phyloP scores from a whole-genome alignment of 2,113 vertebrate species.

The Lycaon pictus region DNA sequence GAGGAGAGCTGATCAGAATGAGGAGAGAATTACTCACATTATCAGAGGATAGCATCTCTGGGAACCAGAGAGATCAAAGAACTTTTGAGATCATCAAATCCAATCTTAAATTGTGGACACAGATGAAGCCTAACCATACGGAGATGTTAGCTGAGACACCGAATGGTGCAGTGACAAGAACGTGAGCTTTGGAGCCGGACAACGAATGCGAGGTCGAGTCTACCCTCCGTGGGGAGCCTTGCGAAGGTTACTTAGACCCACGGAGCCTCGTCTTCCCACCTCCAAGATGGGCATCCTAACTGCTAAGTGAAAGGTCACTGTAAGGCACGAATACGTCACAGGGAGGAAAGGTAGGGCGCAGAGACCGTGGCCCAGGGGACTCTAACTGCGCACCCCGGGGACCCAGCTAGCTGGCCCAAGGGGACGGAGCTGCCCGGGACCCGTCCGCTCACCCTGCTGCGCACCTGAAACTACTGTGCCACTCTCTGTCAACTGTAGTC shows the following conservation, averaged over 20 bases:
- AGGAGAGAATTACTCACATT: background rate
- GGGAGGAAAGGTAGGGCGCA: background rate
- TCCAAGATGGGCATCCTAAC: background rate
- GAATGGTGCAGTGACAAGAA: background rate
- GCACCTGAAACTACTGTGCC: background rate
- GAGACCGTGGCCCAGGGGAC: background rate
- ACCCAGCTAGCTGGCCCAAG: too few relatives aligned
- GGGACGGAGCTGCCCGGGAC: too few relatives aligned
- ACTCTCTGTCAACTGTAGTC: background rate
- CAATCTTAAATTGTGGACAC: background rate
- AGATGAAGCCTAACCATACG: background rate
- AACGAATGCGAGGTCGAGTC: too few relatives aligned
- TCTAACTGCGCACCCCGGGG: background rate
- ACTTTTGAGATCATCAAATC: background rate
- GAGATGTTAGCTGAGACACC: background rate
- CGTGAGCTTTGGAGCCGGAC: background rate
- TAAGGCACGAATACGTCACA: background rate
- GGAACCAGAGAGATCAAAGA: background rate
- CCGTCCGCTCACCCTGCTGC: background rate
- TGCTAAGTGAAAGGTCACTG: background rate
- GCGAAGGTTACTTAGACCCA: background rate
- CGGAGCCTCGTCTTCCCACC: background rate
- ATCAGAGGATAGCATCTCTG: background rate
- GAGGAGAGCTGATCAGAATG: background rate
- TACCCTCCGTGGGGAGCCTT: background rate